Evolutionary conservation across 2,888 invertebrate species (phyloP), one percentile per base, ranked within the genome.

Genomic region (Mythimna vitellina): DNA sequence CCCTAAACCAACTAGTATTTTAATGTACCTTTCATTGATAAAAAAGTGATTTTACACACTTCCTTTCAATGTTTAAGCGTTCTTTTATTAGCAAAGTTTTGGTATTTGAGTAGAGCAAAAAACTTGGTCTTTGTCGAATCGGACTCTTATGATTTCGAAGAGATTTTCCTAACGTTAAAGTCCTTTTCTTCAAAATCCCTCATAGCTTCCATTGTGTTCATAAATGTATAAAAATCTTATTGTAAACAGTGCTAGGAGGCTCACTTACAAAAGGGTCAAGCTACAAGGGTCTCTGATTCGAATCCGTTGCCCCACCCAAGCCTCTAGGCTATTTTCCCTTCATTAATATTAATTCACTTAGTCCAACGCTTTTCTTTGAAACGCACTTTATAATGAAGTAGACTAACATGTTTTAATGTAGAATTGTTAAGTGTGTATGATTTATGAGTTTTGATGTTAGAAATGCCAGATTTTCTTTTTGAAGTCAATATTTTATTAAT

Each of bases 321-420:
- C 75, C 84, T 73, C 35, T 14, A 29, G 84, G 84, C 76, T 67
- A 65, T 76, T 69, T 75, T 84, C 54, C 42, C 42, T 80, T 83
- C 76, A 67, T 80, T 84, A 80, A 81, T 81, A 84, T 65, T 83
- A 75, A 83, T 81, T 62, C 66, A 25, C 58, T 70, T 78, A 70
- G 29, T 38, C 56, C 54, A 54, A 56, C 25, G 60, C 38, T 65
- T 73, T 83, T 74, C 76, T 83, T 80, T 83, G 81, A 80, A 70
- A n/a, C 76, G n/a, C 35, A 61, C 35, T 83, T 75, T 67, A 51
- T 70, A 61, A 70, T 42, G 22, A 62, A 53, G 60, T 66, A 49
- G 29, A 57, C 29, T 56, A 56, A 51, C 32, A 68, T 67, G 53
- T 64, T 74, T 67, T 17, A 73, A 60, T 65, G 8, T 66, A 29